Conservation (phyloP, 2,797 vertebrate genomes). For the Enteromius paludinosus region DNA sequence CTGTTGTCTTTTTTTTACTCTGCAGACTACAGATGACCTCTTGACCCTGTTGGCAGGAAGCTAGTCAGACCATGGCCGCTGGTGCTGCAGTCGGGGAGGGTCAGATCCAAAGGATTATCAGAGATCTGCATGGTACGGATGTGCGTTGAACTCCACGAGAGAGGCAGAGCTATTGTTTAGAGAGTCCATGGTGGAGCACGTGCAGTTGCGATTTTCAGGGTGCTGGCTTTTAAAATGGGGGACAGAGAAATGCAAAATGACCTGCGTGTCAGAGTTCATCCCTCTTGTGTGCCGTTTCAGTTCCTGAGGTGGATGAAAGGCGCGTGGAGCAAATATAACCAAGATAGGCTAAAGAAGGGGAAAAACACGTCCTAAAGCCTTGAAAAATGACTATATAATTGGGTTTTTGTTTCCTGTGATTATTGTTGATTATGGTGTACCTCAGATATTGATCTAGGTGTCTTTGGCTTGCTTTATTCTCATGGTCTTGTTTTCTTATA, state of each 20-base stretch:
- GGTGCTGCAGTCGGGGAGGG: slow-evolving; percentile 80
- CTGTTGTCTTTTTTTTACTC: slow-evolving; percentile 70
- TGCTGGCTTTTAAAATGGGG: slow-evolving; percentile 36
- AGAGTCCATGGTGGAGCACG: neutral
- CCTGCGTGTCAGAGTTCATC: slow-evolving; percentile 58
- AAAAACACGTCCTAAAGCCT: neutral
- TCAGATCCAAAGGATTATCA: slow-evolving; percentile 94
- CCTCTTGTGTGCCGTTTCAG: slow-evolving; percentile 66
- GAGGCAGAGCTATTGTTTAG: slow-evolving; percentile 5
- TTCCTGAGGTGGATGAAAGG: slow-evolving; percentile 75
- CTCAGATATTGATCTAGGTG: neutral
- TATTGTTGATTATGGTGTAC: neutral
- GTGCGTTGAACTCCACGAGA: neutral
- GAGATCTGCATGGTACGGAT: slow-evolving; percentile 90
- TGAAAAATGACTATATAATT: neutral
- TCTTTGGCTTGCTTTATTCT: neutral
- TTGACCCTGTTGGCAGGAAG: slow-evolving; percentile 72
- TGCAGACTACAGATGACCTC: slow-evolving; percentile 74
- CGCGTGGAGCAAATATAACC: slow-evolving; percentile 57
- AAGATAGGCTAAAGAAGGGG: neutral
- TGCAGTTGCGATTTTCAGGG: neutral
- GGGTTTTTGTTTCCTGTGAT: neutral
- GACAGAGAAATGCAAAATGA: slow-evolving; percentile 63
- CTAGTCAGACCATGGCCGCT: slow-evolving; percentile 81
- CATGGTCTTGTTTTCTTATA: slow-evolving; percentile 18